Evolutionary conservation across 2,797 vertebrate species (phyloP).

Genomic region (Pangasius larnaudii): DNA sequence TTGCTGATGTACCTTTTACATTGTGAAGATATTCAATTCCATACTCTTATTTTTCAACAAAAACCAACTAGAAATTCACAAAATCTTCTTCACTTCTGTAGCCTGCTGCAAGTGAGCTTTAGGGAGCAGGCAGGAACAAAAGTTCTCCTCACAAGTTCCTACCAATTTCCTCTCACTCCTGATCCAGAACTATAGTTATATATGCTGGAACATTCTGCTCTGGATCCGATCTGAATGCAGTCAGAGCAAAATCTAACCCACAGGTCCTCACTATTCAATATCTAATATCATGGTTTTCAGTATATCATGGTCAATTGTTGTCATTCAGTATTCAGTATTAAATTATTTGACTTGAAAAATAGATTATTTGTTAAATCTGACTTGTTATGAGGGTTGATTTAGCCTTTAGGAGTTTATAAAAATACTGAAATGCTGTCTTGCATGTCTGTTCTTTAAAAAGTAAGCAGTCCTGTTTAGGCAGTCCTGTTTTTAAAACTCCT

Average conservation of each 20-base stretch:
- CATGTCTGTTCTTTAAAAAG: not conserved
- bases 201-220: conserved; percentile 92
- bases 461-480: not conserved
- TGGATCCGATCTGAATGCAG: conserved; percentile 89
- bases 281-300: conserved; percentile 6
- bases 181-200: not conserved
- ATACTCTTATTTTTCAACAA: not conserved
- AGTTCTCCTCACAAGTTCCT: not conserved
- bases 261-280: conserved; percentile 70
- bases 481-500: too few species aligned
- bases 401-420: not conserved
- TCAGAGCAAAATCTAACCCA: conserved; percentile 82
- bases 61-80: not conserved
- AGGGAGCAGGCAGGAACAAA: not conserved
- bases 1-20: not conserved
- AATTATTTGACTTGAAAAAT: not conserved
- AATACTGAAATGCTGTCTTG: not conserved
- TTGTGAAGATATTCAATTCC: not conserved
- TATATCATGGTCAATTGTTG: not conserved
- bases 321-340: not conserved
- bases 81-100: not conserved
- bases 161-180: not conserved
- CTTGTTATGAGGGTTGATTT: not conserved
- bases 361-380: not conserved
- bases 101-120: not conserved